A percentile compares a stretch with the other conserved stretches of the same genome.
phyloP scores from a whole-genome alignment of 2,113 vertebrate genomes.

The Oxygymnocypris stewartii region DNA sequence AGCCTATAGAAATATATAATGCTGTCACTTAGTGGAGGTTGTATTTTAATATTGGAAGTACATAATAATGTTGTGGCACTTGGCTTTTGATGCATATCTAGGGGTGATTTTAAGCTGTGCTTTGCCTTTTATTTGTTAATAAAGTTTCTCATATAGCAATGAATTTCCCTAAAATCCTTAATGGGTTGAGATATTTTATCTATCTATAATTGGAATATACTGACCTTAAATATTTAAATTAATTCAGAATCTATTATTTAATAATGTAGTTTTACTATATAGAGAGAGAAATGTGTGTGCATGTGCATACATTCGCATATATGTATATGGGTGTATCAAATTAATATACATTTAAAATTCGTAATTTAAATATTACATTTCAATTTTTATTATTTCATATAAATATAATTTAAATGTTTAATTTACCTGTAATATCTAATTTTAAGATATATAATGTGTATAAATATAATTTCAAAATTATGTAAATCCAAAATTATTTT shows the following conservation, averaged over 20 bases:
- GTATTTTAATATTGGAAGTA: conserved; percentile 70
- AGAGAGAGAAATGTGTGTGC: too few species aligned
- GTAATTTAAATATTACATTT: too few species aligned
- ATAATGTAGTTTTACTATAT: too few species aligned
- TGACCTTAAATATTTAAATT: too few species aligned
- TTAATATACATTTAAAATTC: too few species aligned
- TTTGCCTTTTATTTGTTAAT: conserved; percentile 76
- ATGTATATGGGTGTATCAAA: too few species aligned
- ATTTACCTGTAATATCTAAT: too few species aligned
- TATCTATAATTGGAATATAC: too few species aligned
- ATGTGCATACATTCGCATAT: too few species aligned
- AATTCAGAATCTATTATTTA: too few species aligned
- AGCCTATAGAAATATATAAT: conserved; percentile 66
- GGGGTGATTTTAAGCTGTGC: conserved; percentile 68
- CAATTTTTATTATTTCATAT: too few species aligned
- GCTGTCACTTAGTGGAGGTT: conserved; percentile 71
- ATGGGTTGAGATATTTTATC: background rate
- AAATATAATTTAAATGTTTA: too few species aligned
- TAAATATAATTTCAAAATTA: background rate
- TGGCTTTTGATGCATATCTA: conserved; percentile 58
- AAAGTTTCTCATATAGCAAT: conserved; percentile 71
- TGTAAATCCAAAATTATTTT: background rate
- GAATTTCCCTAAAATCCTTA: background rate
- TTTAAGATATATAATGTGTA: background rate
- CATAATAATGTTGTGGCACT: conserved; percentile 61